Conservation (phyloP, 2,113 vertebrate genomes). For the Taurulus bubalis region DNA sequence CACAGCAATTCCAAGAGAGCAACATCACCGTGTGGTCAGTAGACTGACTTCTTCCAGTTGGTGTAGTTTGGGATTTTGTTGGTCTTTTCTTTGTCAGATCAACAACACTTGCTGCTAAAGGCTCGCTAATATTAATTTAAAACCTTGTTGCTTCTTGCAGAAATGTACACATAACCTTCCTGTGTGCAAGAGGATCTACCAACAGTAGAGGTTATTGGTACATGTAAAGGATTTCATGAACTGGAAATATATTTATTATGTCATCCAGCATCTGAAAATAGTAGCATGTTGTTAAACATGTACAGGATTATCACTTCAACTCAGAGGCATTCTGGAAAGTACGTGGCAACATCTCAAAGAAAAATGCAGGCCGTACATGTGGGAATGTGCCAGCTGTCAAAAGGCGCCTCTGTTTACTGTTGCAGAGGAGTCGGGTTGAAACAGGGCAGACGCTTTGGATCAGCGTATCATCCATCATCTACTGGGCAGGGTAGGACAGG, state of each 20-base stretch:
- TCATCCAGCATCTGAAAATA: neutral
- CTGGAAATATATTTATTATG: neutral
- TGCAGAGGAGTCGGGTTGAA: slow-evolving; percentile 61
- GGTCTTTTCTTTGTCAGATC: neutral
- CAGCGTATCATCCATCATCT: slow-evolving; percentile 71
- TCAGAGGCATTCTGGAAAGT: neutral
- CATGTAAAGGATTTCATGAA: neutral
- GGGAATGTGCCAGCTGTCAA: slow-evolving; percentile 32
- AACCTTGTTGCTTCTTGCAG: neutral
- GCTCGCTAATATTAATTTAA: neutral
- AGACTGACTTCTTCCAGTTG: neutral
- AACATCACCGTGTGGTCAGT: too few species aligned
- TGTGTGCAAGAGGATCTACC: neutral
- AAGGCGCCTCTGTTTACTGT: slow-evolving; percentile 63
- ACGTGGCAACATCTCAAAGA: slow-evolving; percentile 9
- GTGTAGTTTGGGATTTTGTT: neutral
- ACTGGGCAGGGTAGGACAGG: slow-evolving; percentile 36
- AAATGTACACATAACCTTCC: neutral
- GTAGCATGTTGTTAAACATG: neutral
- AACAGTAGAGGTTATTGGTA: neutral
- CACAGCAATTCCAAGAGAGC: too few species aligned
- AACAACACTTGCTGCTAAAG: neutral
- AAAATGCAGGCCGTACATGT: slow-evolving; percentile 37
- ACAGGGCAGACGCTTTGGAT: slow-evolving; percentile 63
- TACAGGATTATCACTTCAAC: slow-evolving; percentile 4